Evolutionary conservation across 2,888 invertebrate genomes (phyloP).

Genomic region (Aricia artaxerxes): DNA sequence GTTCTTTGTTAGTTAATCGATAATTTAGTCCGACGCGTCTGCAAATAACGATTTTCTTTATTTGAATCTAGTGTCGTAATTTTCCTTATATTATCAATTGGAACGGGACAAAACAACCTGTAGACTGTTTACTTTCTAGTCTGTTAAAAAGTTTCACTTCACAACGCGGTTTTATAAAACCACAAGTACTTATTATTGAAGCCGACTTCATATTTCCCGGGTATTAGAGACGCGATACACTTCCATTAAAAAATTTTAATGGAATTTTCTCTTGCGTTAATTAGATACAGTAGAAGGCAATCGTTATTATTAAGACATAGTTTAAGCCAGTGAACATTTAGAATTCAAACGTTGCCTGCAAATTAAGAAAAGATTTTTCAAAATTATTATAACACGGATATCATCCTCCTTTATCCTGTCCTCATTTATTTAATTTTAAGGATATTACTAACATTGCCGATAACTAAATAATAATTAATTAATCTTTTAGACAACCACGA

Average conservation of each 20-base stretch:
- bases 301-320: background rate
- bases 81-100: background rate
- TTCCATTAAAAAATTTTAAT: background rate
- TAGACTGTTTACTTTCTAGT: slow-evolving; percentile 15
- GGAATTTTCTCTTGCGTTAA: background rate
- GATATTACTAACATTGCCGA: too few relatives aligned
- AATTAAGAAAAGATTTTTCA: too few relatives aligned
- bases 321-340: too few relatives aligned
- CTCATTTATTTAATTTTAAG: too few relatives aligned
- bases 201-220: background rate
- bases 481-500: too few relatives aligned
- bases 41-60: background rate
- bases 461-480: too few relatives aligned
- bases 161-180: slow-evolving; percentile 18
- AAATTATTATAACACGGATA: too few relatives aligned
- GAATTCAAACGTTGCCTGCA: too few relatives aligned
- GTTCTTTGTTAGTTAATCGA: background rate
- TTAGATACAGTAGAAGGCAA: background rate
- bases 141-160: slow-evolving; percentile 28
- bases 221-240: background rate
- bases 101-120: slow-evolving; percentile 20
- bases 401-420: too few relatives aligned
- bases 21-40: background rate
- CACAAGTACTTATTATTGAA: background rate
- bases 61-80: background rate